Evolutionary conservation across 2,797 vertebrate species (phyloP).

Genomic region (Pelobates cultripes): DNA sequence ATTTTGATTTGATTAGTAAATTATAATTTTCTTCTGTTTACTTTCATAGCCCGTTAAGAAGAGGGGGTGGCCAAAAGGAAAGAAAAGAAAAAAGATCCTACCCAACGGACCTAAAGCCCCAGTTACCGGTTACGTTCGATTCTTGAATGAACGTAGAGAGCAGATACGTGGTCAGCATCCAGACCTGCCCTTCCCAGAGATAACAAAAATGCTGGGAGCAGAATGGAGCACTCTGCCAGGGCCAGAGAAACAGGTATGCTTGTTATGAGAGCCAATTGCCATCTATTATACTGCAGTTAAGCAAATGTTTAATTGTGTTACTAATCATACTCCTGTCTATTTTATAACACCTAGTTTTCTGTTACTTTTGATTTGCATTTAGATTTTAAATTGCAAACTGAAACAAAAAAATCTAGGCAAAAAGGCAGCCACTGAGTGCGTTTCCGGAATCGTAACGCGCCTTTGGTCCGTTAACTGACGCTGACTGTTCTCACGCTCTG

Average conservation of each 20-base stretch:
- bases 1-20: too few species aligned
- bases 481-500: too few species aligned
- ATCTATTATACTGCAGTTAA: not conserved
- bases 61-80: constrained; percentile 96
- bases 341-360: too few species aligned
- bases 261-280: not conserved
- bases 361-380: too few species aligned
- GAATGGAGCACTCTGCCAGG: constrained; percentile 93
- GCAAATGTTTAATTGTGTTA: too few species aligned
- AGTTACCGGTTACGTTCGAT: constrained; percentile 94
- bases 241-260: constrained; percentile 87
- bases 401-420: too few species aligned
- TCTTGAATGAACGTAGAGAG: constrained; percentile 92
- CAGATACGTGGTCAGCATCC: constrained; percentile 91
- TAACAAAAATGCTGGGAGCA: constrained; percentile 94
- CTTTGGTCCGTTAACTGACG: too few species aligned
- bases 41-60: constrained; percentile 87
- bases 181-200: constrained; percentile 94
- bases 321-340: too few species aligned
- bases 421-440: too few species aligned
- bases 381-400: too few species aligned
- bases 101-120: constrained; percentile 97
- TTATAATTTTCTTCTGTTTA: not conserved
- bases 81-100: constrained; percentile 97
- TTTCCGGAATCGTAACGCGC: too few species aligned